A percentile compares a stretch with the other conserved stretches of the same genome.
These are phyloP conservation scores for Lutjanus erythropterus DNA, from an alignment of 2,113 vertebrate genomes.

Conservation along the genomic window DNA sequence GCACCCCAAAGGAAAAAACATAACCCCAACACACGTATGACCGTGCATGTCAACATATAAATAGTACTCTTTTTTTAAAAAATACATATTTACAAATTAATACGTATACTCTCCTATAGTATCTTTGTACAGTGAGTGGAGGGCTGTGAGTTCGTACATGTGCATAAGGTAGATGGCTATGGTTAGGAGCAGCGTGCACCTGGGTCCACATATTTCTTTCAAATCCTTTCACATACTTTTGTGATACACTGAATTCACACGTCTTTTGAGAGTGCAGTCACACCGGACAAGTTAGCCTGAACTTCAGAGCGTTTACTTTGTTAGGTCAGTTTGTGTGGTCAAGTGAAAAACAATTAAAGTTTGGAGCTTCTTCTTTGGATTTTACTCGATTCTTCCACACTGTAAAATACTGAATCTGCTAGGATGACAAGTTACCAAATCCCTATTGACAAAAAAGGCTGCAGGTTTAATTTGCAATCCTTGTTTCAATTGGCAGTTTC, in stretches of 20 bases:
- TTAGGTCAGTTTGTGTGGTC: too few species aligned
- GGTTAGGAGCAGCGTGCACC: conserved; percentile 33
- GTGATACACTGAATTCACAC: background rate
- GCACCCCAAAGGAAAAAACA: conserved; percentile 18
- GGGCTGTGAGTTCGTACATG: conserved; percentile 8
- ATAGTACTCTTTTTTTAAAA: conserved; percentile 55
- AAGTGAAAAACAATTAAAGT: too few species aligned
- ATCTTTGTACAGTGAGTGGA: conserved; percentile 38
- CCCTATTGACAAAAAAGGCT: background rate
- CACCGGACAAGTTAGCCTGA: background rate
- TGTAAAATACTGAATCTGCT: background rate
- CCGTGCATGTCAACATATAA: conserved; percentile 55
- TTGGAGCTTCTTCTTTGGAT: too few species aligned
- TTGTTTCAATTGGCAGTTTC: conserved; percentile 2
- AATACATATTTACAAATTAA: conserved; percentile 70
- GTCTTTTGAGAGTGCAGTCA: background rate
- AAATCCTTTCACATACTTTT: conserved; percentile 18
- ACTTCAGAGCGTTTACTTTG: background rate
- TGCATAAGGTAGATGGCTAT: conserved; percentile 27
- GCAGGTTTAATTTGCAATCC: background rate
- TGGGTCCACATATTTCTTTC: background rate
- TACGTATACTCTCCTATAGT: conserved; percentile 25
- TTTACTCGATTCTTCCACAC: background rate
- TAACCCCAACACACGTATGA: background rate
- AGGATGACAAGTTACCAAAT: background rate